A percentile compares a stretch with the other conserved stretches of the same genome.
Conservation (phyloP, 2,113 vertebrate genomes). For the Antigone vipio region DNA sequence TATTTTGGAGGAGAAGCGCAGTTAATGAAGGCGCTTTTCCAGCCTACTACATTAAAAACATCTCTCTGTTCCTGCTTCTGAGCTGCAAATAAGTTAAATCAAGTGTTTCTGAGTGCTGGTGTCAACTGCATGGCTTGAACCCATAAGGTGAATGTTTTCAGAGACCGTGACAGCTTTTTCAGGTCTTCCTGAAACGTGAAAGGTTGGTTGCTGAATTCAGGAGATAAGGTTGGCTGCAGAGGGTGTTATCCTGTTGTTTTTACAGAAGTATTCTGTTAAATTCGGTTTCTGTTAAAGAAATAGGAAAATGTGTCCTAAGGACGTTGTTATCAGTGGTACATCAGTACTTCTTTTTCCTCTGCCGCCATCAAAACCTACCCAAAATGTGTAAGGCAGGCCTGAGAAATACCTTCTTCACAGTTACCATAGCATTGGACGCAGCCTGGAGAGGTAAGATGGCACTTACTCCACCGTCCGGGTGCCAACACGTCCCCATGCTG, state of each 20-base stretch:
- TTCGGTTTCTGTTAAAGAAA: background rate
- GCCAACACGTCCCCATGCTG: fast-evolving
- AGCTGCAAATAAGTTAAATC: background rate
- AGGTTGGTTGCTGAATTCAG: background rate
- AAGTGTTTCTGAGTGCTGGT: background rate
- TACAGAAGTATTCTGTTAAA: background rate
- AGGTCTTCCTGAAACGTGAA: background rate
- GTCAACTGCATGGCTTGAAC: background rate
- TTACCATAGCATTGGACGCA: fast-evolving
- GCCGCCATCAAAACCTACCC: background rate
- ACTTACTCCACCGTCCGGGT: background rate
- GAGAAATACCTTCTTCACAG: background rate
- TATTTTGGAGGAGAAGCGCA: background rate
- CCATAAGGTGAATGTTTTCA: background rate
- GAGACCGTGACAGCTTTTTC: background rate
- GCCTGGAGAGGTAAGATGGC: background rate
- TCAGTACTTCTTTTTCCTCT: background rate
- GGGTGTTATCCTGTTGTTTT: background rate
- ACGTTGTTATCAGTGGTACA: background rate
- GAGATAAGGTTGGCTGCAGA: background rate
- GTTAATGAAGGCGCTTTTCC: background rate
- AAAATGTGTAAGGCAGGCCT: background rate
- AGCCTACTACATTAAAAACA: background rate
- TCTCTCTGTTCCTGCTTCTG: background rate
- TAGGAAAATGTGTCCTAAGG: background rate